Conservation (phyloP, 1,140 invertebrate genomes). For the Lepidurus couesii region DNA sequence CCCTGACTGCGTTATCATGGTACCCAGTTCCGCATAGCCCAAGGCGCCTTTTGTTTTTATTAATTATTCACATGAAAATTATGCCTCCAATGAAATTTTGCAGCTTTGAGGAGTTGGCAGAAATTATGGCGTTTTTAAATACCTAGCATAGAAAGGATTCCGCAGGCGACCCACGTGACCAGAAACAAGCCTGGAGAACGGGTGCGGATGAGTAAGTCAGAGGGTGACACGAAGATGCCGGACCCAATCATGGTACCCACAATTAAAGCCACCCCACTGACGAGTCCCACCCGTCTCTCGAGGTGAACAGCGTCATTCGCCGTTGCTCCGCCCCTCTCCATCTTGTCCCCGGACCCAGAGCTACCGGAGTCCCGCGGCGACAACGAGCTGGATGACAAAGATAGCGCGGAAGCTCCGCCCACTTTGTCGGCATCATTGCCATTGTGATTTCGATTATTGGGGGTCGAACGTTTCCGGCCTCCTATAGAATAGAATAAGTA, state of each 20-base stretch:
- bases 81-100: neutral
- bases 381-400: slow-evolving; percentile 1
- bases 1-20: slow-evolving; percentile 87
- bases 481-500: neutral
- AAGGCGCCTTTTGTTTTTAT: slow-evolving; percentile 64
- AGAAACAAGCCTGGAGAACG: slow-evolving; percentile 81
- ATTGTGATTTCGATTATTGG: neutral
- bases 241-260: slow-evolving; percentile 92
- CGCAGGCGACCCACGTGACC: slow-evolving; percentile 88
- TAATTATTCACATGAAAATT: neutral
- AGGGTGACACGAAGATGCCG: slow-evolving; percentile 74
- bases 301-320: slow-evolving; percentile 90
- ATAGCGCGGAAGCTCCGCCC: neutral
- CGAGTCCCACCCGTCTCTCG: slow-evolving; percentile 92
- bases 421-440: neutral
- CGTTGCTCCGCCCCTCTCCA: slow-evolving; percentile 86
- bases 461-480: slow-evolving; percentile 20
- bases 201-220: slow-evolving; percentile 85
- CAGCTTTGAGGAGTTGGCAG: neutral
- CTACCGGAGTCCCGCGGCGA: neutral
- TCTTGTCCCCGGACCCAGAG: slow-evolving; percentile 45
- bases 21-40: slow-evolving; percentile 86
- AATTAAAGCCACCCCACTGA: slow-evolving; percentile 97
- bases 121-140: slow-evolving; percentile 41
- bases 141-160: slow-evolving; percentile 82